Evolutionary conservation across 2,797 vertebrate genomes (phyloP).

Genomic region (Loris lydekkerianus): DNA sequence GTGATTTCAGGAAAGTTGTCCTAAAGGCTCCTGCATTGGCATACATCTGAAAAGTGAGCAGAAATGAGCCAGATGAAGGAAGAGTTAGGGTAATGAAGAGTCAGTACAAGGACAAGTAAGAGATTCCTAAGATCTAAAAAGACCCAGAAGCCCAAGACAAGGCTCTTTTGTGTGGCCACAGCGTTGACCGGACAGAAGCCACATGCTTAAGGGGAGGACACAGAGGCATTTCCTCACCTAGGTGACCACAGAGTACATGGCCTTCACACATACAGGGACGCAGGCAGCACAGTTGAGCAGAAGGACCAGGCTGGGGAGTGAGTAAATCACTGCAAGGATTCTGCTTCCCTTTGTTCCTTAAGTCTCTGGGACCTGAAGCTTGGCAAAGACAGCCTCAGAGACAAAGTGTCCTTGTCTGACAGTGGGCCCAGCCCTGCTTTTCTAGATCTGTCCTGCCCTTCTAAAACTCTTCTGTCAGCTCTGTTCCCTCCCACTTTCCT

Average conservation of each 20-base stretch:
- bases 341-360: too few relatives aligned
- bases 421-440: not conserved
- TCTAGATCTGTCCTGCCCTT: not conserved
- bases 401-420: accelerated
- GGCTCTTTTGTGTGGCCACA: not conserved
- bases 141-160: not conserved
- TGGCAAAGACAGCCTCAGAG: accelerated
- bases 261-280: not conserved
- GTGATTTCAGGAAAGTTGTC: not conserved
- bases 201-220: accelerated
- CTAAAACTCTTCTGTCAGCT: not conserved
- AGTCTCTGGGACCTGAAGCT: not conserved
- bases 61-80: not conserved
- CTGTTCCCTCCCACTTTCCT: not conserved
- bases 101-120: not conserved
- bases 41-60: not conserved
- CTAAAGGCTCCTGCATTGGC: not conserved
- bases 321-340: not conserved
- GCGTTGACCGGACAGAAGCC: not conserved
- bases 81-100: not conserved
- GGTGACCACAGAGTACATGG: not conserved
- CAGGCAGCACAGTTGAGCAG: accelerated
- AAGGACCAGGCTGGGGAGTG: not conserved
- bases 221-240: too few relatives aligned
- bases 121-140: not conserved